Percentiles rank a stretch among this genome's conserved stretches.
Conservation (phyloP, 35 echinoderm and acorn worm species). For the Ptychodera flava region DNA sequence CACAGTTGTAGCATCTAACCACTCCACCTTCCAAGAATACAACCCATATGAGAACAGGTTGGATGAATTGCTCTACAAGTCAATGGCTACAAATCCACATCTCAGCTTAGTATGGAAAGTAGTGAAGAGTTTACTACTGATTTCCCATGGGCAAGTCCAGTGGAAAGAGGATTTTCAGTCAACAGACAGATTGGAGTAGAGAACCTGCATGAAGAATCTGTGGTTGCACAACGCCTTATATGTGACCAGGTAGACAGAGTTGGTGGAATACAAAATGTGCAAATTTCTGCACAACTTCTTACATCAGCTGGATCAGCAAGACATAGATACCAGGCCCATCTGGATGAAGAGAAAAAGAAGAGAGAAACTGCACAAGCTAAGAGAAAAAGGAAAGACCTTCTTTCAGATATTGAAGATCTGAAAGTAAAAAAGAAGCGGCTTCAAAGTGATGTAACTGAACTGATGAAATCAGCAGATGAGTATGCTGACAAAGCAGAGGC, state of each 20-base stretch:
- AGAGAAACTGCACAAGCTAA: constrained; percentile 27
- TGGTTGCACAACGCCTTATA: constrained; percentile 38
- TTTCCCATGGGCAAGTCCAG: constrained; percentile 55
- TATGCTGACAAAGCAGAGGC: constrained; percentile 59
- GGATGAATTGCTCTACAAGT: constrained; percentile 27
- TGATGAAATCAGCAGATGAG: constrained; percentile 49
- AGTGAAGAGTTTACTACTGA: constrained; percentile 7
- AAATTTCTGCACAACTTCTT: constrained; percentile 16
- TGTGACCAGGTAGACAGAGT: constrained; percentile 60
- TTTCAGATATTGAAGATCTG: constrained; percentile 41
- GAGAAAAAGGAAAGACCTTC: constrained; percentile 22
- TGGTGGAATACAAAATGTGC: constrained; percentile 38
- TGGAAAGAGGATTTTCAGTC: constrained; percentile 57
- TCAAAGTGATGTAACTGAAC: constrained; percentile 35
- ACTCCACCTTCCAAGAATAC: constrained; percentile 30
- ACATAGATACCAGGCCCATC: constrained; percentile 27
- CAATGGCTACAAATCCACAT: constrained; percentile 3
- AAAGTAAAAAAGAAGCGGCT: constrained; percentile 44
- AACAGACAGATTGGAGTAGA: constrained; percentile 58
- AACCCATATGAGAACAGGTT: constrained; percentile 34
- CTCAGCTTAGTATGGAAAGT: constrained; percentile 4
- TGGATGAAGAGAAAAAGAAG: constrained; percentile 38
- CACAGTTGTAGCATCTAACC: constrained; percentile 5
- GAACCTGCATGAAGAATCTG: constrained; percentile 30
- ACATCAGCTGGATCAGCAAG: constrained; percentile 47